Conservation (phyloP, 2,113 vertebrate species). For the Catharus fuscescens region DNA sequence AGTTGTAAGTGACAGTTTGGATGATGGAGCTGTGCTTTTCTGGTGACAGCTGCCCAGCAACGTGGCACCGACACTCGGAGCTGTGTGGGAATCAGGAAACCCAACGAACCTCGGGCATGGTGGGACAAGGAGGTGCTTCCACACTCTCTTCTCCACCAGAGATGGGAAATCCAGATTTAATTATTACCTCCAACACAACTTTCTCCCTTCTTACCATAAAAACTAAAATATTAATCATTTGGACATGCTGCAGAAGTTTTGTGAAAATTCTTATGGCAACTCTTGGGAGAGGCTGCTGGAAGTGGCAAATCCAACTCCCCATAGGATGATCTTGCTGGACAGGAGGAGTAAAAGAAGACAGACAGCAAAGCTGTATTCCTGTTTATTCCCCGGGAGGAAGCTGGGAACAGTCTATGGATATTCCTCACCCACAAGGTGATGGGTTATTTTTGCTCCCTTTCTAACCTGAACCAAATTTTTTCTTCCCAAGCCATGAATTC, state of each 20-base stretch:
- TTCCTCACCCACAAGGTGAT: rapidly evolving
- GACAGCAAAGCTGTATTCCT: neutral
- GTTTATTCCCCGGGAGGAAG: neutral
- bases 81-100: rapidly evolving
- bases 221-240: neutral
- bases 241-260: neutral
- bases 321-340: rapidly evolving
- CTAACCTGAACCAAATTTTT: neutral
- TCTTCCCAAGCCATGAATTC: neutral
- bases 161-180: neutral
- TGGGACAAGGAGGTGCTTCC: neutral
- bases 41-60: neutral
- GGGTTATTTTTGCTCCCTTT: neutral
- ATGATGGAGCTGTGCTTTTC: neutral
- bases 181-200: neutral
- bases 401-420: neutral
- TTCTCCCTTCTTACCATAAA: neutral
- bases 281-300: neutral
- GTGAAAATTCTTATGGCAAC: rapidly evolving
- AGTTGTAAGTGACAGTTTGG: neutral
- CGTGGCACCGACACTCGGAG: neutral
- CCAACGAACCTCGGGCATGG: rapidly evolving
- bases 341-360: neutral
- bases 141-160: rapidly evolving
- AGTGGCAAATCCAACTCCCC: neutral